These are phyloP conservation scores for Myotis planiceps DNA, from an alignment of 2,797 vertebrate genomes.

Conservation along the genomic window DNA sequence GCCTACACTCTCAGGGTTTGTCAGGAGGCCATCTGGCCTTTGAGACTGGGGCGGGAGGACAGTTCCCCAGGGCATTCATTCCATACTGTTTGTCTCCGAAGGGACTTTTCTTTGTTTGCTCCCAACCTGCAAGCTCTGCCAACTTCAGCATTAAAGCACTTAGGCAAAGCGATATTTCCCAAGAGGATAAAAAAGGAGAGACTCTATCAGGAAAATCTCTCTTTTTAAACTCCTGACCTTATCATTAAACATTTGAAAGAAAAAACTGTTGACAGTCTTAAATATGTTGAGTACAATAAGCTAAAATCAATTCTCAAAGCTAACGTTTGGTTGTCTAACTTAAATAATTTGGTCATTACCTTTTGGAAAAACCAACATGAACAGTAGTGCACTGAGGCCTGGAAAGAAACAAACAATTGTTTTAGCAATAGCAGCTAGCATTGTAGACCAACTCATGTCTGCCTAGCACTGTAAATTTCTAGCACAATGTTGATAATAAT, in stretches of 20 bases:
- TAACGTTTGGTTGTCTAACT: not conserved
- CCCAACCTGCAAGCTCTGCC: constrained; percentile 9
- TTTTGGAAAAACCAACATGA: constrained; percentile 49
- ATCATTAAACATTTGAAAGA: constrained; percentile 33
- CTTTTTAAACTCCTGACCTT: constrained; percentile 53
- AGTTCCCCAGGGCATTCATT: not conserved
- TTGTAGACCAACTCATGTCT: not conserved
- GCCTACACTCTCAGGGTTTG: not conserved
- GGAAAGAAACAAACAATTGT: constrained; percentile 26
- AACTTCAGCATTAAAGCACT: not conserved
- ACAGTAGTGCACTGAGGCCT: not conserved
- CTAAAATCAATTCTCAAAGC: constrained; percentile 49
- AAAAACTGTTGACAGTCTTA: constrained; percentile 56
- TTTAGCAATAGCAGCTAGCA: not conserved
- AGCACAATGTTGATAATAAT: not conserved
- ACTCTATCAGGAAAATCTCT: not conserved
- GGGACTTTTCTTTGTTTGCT: constrained; percentile 43
- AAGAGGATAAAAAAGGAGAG: constrained; percentile 12
- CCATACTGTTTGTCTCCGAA: not conserved
- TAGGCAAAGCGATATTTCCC: not conserved
- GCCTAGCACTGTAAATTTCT: not conserved
- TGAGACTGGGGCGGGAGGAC: not conserved
- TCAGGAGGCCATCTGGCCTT: constrained; percentile 35
- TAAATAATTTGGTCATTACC: constrained; percentile 21
- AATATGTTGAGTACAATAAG: not conserved